phyloP scores from a whole-genome alignment of 2,888 invertebrate species.

The Stramonita haemastoma region DNA sequence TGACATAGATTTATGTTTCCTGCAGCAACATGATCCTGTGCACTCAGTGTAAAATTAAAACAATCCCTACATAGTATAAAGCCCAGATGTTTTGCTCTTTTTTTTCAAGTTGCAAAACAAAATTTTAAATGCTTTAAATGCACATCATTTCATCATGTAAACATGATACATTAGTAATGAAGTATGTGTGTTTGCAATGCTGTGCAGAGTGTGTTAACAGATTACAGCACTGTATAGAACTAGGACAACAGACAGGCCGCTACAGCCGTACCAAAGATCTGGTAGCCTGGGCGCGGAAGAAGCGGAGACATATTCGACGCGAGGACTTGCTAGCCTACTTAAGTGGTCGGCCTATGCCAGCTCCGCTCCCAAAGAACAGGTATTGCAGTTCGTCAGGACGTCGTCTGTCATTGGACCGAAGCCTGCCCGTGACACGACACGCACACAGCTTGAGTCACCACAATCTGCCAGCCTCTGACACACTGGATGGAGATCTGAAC shows the following conservation, averaged over 20 bases:
- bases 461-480: conserved; percentile 51
- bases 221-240: conserved; percentile 84
- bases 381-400: conserved; percentile 35
- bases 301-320: conserved; percentile 84
- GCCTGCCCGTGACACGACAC: conserved; percentile 51
- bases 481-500: conserved; percentile 82
- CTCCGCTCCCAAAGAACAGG: conserved; percentile 79
- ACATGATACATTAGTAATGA: too few relatives aligned
- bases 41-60: too few relatives aligned
- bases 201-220: conserved; percentile 85
- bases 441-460: conserved; percentile 36
- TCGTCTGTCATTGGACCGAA: conserved; percentile 41
- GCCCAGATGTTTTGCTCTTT: too few relatives aligned
- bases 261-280: conserved; percentile 87
- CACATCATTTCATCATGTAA: too few relatives aligned
- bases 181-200: conserved; percentile 22
- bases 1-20: too few relatives aligned
- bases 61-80: too few relatives aligned
- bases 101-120: too few relatives aligned
- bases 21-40: too few relatives aligned
- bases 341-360: conserved; percentile 82
- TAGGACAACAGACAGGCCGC: conserved; percentile 85
- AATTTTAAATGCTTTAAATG: too few relatives aligned
- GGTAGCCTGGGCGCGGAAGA: conserved; percentile 86
- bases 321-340: conserved; percentile 88